A percentile compares a stretch with the other conserved stretches of the same genome.
Conservation (phyloP, 2,888 invertebrate species). For the Pterostichus niger region DNA sequence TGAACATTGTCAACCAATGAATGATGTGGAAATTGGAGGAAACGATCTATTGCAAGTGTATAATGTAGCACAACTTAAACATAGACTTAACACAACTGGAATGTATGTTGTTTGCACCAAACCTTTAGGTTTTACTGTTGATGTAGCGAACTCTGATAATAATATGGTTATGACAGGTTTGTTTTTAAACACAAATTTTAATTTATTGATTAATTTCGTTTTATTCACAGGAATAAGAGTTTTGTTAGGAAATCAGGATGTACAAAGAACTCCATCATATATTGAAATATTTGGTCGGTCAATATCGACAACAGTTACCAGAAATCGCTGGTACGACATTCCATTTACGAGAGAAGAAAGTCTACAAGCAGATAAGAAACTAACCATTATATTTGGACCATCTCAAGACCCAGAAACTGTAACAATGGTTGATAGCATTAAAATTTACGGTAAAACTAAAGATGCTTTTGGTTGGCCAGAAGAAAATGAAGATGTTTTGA, state of each 20-base stretch:
- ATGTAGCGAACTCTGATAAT: constrained; percentile 91
- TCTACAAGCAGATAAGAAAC: constrained; percentile 93
- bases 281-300: constrained; percentile 88
- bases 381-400: constrained; percentile 90
- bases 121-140: constrained; percentile 92
- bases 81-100: constrained; percentile 90
- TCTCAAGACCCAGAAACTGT: constrained; percentile 93
- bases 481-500: constrained; percentile 88
- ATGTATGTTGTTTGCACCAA: constrained; percentile 97
- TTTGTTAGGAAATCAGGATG: constrained; percentile 90
- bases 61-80: constrained; percentile 95
- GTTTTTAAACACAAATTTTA: constrained; percentile 11
- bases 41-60: constrained; percentile 97
- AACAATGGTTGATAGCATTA: constrained; percentile 95
- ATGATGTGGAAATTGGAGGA: constrained; percentile 96
- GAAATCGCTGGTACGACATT: constrained; percentile 96
- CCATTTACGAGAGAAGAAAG: constrained; percentile 97
- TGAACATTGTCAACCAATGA: constrained; percentile 94
- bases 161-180: constrained; percentile 89
- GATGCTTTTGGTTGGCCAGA: constrained; percentile 98
- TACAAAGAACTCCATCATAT: constrained; percentile 87
- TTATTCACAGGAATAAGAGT: constrained; percentile 85
- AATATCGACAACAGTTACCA: constrained; percentile 84
- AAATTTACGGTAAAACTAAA: constrained; percentile 97
- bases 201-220: background rate